Evolutionary conservation across 2,888 invertebrate species (phyloP).

Genomic region (Gonocerus acuteangulatus): DNA sequence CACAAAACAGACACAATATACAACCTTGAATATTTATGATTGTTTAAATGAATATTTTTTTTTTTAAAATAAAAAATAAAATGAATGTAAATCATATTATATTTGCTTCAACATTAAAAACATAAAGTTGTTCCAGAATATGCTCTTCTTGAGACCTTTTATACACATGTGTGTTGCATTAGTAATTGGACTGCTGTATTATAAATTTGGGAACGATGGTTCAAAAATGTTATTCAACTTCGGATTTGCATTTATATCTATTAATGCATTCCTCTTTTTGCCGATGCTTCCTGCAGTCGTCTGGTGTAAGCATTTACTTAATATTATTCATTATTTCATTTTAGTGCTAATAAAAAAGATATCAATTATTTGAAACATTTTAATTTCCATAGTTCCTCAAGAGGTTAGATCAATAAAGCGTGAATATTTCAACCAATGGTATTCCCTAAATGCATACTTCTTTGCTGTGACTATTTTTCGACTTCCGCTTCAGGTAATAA

Average conservation of each 20-base stretch:
- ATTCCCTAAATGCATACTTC: slow-evolving; percentile 69
- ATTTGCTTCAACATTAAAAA: too few species aligned
- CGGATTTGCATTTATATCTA: slow-evolving; percentile 71
- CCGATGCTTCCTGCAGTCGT: slow-evolving; percentile 75
- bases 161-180: slow-evolving; percentile 51
- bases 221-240: slow-evolving; percentile 77
- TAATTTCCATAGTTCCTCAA: slow-evolving; percentile 55
- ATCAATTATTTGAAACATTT: too few species aligned
- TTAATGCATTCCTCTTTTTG: slow-evolving; percentile 70
- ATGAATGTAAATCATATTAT: too few species aligned
- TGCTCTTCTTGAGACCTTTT: slow-evolving; percentile 22
- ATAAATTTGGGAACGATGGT: slow-evolving; percentile 68
- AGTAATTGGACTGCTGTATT: slow-evolving; percentile 62
- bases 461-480: slow-evolving; percentile 63
- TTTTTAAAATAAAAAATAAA: too few species aligned
- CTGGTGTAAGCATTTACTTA: slow-evolving; percentile 57
- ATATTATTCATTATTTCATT: neutral
- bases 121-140: slow-evolving; percentile 26
- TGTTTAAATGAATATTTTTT: too few species aligned
- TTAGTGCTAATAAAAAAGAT: neutral
- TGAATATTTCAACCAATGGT: slow-evolving; percentile 82
- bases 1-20: too few species aligned
- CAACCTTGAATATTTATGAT: too few species aligned
- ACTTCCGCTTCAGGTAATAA: slow-evolving; percentile 59
- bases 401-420: slow-evolving; percentile 70